phyloP scores from a whole-genome alignment of 2,888 invertebrate genomes.

The Neocrepidodera transversa region DNA sequence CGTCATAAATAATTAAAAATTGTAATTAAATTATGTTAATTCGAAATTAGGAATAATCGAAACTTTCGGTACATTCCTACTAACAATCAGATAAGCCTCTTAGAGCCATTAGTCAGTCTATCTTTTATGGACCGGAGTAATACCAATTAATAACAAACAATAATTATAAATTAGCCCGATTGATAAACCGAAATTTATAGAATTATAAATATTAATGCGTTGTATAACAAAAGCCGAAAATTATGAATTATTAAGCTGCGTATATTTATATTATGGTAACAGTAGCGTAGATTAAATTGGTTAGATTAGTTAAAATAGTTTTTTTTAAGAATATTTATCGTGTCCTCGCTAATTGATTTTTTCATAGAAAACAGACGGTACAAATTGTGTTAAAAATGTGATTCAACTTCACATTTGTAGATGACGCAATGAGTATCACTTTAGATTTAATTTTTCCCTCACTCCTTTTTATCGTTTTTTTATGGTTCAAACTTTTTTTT shows the following conservation, averaged over 20 bases:
- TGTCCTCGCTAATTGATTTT: no score
- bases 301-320: no score
- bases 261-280: not conserved
- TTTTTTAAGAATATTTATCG: no score
- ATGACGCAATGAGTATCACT: no score
- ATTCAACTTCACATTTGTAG: no score
- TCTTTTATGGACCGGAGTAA: not conserved
- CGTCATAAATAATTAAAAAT: no score
- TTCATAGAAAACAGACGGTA: no score
- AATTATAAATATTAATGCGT: conserved; percentile 45
- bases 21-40: conserved; percentile 20
- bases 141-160: conserved; percentile 37
- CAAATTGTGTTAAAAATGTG: no score
- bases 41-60: conserved; percentile 7
- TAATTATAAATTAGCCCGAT: conserved; percentile 35
- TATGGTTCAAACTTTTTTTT: no score
- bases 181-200: conserved; percentile 40
- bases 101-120: conserved; percentile 9
- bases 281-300: not conserved
- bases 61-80: not conserved
- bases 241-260: conserved; percentile 28
- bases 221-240: conserved; percentile 28
- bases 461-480: no score
- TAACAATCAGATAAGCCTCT: conserved; percentile 14
- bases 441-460: no score